These are phyloP conservation scores for Morbakka virulenta DNA, from an alignment of 30 jellyfish, hydroid and myxozoan species.

Conservation along the genomic window DNA sequence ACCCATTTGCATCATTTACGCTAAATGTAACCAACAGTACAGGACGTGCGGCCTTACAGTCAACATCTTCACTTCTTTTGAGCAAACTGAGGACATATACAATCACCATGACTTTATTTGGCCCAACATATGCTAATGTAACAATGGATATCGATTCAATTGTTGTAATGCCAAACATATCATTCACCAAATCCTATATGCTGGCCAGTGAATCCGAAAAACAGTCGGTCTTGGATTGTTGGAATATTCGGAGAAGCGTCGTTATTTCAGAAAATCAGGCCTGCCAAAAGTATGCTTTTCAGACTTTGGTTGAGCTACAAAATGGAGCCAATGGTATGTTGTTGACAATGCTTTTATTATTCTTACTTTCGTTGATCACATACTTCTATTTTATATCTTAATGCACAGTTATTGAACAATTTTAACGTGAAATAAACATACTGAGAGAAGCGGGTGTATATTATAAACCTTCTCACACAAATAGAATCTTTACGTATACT, in stretches of 20 bases:
- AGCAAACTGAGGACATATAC: conserved; percentile 32
- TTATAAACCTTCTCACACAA: too few species aligned
- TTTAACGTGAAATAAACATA: too few species aligned
- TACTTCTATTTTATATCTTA: not conserved
- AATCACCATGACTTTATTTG: conserved; percentile 11
- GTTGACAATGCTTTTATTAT: not conserved
- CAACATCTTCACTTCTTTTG: not conserved
- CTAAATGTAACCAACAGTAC: not conserved
- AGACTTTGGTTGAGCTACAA: conserved; percentile 45
- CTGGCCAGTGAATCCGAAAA: conserved; percentile 18
- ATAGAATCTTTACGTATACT: too few species aligned
- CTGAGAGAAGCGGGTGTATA: too few species aligned
- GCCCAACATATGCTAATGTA: conserved; percentile 8
- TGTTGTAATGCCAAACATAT: conserved; percentile 30
- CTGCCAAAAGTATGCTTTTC: conserved; percentile 49
- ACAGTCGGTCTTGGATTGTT: conserved; percentile 43
- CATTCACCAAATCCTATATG: conserved; percentile 19
- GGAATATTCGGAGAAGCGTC: conserved; percentile 45
- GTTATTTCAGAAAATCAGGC: conserved; percentile 2
- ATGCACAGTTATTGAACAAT: too few species aligned
- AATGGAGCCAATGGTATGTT: conserved; percentile 76
- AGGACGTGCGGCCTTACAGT: conserved; percentile 4
- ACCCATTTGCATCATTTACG: too few species aligned
- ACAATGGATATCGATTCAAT: conserved; percentile 59
- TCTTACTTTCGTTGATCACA: not conserved